Evolutionary conservation across 2,888 invertebrate species (phyloP), one percentile per base, ranked within the genome.

Genomic region (Idaea aversata): DNA sequence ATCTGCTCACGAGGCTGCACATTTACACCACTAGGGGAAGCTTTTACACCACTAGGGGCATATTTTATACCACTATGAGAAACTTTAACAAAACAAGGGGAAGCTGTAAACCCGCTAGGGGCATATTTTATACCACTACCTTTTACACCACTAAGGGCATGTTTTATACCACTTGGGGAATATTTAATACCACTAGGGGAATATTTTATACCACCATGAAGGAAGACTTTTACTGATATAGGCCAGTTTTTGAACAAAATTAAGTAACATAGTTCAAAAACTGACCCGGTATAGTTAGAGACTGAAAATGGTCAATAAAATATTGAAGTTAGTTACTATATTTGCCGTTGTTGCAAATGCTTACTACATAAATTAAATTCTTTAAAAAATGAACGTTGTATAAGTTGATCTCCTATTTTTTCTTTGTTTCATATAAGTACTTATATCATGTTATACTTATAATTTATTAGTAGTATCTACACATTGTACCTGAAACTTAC

Each of bases 1-100:
- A 61, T 86, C 89, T 0, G 84, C 82, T 0, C 92, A 93, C 36
- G 91, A 93, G 71, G 91, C 90, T 0, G 74, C 79, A 2, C 88
- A 88, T 72, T 74, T 88, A 62, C 83, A 81, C 59, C 77, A 82
- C 38, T 47, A 47, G 47, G 47, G 47, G 47, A 47, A 13, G 47
- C 13, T 47, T 47, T 47, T 47, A 47, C 13, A 10, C 47, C 47
- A 47, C 10, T 36, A 36, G 36, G 36, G 36, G 0, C 36, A 36
- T 5, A 1, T 25, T 36, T 36, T 36, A 36, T 36, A 10, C 36
- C 36, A 36, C 36, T 36, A 1, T 7, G 47, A 10, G 7, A 47
- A 7, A 3, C n/a, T n/a, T n/a, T n/a, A n/a, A n/a, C n/a, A n/a
- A n/a, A n/a, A n/a, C n/a, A n/a, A n/a, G n/a, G n/a, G n/a, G n/a